Base-by-base conservation (phyloP, 2,888 invertebrate genomes). In the Gari tellinella region DNA sequence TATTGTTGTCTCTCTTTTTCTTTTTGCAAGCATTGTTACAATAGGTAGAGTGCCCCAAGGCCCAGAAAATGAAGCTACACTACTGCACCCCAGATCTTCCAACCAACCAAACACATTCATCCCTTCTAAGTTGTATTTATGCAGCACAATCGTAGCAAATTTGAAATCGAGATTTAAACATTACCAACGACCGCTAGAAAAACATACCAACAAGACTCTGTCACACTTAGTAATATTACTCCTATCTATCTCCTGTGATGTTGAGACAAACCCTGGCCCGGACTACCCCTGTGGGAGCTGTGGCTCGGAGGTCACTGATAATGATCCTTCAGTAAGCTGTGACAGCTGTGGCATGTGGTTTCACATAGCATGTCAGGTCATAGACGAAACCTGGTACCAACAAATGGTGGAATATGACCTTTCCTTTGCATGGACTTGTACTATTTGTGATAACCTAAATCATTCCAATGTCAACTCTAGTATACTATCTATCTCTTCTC, bases 331-430 rank as follows among this genome's bases (percentile, higher is more conserved):
- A 7, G 49, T 49, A 15, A 21, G 19, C 14, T 49, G 49, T 23
- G 49, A 49, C 49, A 49, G 23, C 49, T 55, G 55, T 23, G 40
- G 23, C 10, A 23, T 55, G 23, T 55, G 55, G 55, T 55, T 40
- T 21, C 55, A 55, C 23, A 37, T 55, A 10, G 38, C 37, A 10
- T 55, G 55, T 21, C 38, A 55, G 41, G 55, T 19, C 23, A 37
- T 55, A 17, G 55, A 55, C 23, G 7, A 8, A 10, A 17, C 55
- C 5, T 55, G 41, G 23, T 55, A 55, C 21, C 55, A 55, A 41
- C 40, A 55, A 38, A 12, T 55, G n/a, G 19, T 55, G 8, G 55
- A 55, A n/a, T 5, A 49, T 14, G 23, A 49, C 7, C 7, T 15
- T 12, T 49, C 49, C 15, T 19, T 49, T 23, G 23, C 49, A n/a